Evolutionary conservation across 2,113 vertebrate genomes (phyloP).

Genomic region (Capricornis sumatraensis): DNA sequence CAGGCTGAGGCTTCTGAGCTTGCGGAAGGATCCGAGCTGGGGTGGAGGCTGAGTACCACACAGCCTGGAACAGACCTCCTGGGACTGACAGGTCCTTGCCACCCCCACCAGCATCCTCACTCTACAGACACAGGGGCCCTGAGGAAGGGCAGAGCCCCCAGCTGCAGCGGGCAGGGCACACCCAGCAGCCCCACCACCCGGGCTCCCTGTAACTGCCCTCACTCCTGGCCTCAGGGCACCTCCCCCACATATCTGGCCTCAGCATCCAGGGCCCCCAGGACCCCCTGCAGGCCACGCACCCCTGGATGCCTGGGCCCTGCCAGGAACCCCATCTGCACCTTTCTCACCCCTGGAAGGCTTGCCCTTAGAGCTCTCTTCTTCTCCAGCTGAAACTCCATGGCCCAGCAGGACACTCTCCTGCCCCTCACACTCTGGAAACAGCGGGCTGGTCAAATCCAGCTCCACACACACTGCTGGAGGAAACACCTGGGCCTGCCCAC

Average conservation of each 20-base stretch:
- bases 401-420: background rate
- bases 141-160: background rate
- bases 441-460: rapidly evolving
- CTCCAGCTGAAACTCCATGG: background rate
- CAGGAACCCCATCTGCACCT: background rate
- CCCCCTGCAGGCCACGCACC: background rate
- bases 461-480: background rate
- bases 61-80: rapidly evolving
- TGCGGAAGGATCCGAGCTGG: rapidly evolving
- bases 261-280: background rate
- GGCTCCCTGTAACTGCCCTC: background rate
- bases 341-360: background rate
- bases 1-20: background rate
- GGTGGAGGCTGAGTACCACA: background rate
- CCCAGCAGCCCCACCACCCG: background rate
- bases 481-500: background rate
- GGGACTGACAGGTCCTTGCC: background rate
- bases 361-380: background rate
- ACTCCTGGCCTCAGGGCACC: background rate
- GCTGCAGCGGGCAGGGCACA: background rate
- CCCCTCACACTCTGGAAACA: background rate
- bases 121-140: background rate
- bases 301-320: background rate
- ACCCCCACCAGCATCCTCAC: background rate
- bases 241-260: background rate